Evolutionary conservation across 2,797 vertebrate genomes (phyloP).

Genomic region (Chaetophractus vellerosus): DNA sequence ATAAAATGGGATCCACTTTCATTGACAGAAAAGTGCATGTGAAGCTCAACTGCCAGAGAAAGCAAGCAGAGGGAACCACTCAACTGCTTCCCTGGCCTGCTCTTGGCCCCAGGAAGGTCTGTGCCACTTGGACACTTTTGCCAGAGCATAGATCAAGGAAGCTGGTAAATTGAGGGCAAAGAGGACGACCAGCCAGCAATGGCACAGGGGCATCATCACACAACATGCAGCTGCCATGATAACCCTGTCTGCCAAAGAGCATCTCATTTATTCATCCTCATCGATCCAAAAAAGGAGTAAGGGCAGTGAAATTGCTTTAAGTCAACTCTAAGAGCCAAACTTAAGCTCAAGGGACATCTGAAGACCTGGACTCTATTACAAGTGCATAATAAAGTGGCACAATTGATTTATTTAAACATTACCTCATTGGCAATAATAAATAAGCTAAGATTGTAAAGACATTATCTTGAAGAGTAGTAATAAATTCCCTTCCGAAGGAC

Average conservation of each 20-base stretch:
- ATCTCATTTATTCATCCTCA: neutral
- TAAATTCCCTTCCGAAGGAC: conserved; percentile 70
- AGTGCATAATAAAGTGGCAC: conserved; percentile 73
- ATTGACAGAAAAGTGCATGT: neutral
- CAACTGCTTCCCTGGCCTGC: neutral
- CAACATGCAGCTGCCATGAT: neutral
- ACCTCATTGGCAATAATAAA: conserved; percentile 68
- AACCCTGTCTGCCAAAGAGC: neutral
- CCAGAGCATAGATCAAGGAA: neutral
- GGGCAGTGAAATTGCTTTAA: conserved; percentile 30
- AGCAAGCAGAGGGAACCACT: neutral
- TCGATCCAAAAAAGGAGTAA: neutral
- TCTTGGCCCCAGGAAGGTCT: neutral
- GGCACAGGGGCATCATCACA: neutral
- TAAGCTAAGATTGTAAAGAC: conserved; percentile 74
- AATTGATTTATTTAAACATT: conserved; percentile 79
- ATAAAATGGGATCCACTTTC: neutral
- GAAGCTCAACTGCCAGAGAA: neutral
- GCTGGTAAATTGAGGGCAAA: neutral
- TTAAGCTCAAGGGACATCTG: conserved; percentile 50
- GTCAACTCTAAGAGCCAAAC: conserved; percentile 44
- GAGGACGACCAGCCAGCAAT: neutral
- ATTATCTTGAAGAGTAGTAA: conserved; percentile 73
- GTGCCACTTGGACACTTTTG: neutral
- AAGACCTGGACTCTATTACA: conserved; percentile 56